Evolutionary conservation across 2,888 invertebrate genomes (phyloP).

Genomic region (Julus scanicus): DNA sequence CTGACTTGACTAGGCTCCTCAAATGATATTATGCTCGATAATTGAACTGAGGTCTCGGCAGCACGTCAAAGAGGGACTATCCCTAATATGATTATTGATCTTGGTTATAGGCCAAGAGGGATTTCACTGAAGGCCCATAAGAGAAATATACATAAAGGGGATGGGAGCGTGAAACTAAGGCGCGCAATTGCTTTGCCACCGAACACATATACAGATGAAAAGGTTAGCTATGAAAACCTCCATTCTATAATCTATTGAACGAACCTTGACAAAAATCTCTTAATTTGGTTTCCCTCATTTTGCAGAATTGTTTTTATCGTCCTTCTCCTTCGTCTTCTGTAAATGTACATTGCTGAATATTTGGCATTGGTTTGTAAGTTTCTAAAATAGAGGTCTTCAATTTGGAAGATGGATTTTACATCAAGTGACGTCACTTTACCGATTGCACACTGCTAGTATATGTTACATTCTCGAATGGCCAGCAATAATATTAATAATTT

Average conservation of each 20-base stretch:
- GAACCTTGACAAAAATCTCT: neutral
- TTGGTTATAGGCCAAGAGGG: conserved; percentile 54
- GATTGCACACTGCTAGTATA: too few relatives aligned
- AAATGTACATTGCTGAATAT: neutral
- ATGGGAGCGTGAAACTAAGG: conserved; percentile 49
- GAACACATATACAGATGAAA: neutral
- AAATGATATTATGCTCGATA: conserved; percentile 54
- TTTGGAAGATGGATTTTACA: neutral
- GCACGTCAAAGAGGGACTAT: conserved; percentile 37
- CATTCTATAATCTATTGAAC: neutral
- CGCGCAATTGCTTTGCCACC: conserved; percentile 32
- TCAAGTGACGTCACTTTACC: too few relatives aligned
- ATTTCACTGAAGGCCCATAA: conserved; percentile 50
- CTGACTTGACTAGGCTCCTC: conserved; percentile 51
- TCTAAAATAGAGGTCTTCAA: neutral
- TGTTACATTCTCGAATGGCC: too few relatives aligned
- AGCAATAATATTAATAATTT: too few relatives aligned
- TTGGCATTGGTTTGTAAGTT: neutral
- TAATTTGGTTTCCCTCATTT: conserved; percentile 9
- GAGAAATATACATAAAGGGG: conserved; percentile 48
- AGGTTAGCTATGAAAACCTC: neutral
- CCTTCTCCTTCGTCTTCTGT: neutral
- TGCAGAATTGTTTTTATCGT: neutral
- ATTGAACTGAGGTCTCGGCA: conserved; percentile 53
- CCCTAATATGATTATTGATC: conserved; percentile 54